Conservation (phyloP, 2,113 vertebrate species). For the Xenopus tropicalis region UCB_Xtro_10.0 CM004447.2:74371501-74372000, state of each 20-base stretch:
- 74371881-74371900: no score
- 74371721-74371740: background rate
- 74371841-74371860: no score
- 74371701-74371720: background rate
- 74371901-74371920: no score
- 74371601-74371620: background rate
- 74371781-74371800: background rate
- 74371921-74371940: no score
- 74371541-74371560: slow-evolving; percentile 10
- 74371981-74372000: no score
- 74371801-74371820: background rate
- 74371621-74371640: background rate
- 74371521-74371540: background rate
- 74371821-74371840: no score
- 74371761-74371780: background rate
- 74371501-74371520: slow-evolving; percentile 13
- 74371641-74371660: background rate
- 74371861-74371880: no score
- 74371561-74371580: background rate
- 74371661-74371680: background rate
- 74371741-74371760: background rate
- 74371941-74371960: no score
- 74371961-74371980: no score
- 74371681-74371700: background rate
- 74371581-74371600: background rate